Percentiles rank a stretch among this genome's conserved stretches.
Conservation (phyloP, 2,797 vertebrate species). For the Lophotriccus pileatus region DNA sequence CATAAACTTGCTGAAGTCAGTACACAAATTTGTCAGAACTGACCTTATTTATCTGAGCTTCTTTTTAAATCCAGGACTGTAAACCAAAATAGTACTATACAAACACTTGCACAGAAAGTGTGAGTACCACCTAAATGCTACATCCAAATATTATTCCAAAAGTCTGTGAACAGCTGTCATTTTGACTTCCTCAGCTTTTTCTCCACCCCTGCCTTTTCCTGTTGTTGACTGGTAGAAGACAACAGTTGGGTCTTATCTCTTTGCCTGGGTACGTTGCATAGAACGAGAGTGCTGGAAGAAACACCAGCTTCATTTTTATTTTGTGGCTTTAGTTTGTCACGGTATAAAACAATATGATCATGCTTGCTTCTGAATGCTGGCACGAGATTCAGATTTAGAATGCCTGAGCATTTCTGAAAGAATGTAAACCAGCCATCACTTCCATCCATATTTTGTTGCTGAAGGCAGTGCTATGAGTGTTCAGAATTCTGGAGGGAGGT, state of each 20-base stretch:
- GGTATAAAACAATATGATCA: neutral
- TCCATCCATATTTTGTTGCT: neutral
- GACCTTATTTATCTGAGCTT: neutral
- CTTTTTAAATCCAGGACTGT: neutral
- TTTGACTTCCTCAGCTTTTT: neutral
- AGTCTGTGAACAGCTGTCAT: neutral
- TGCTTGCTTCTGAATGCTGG: neutral
- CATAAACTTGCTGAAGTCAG: neutral
- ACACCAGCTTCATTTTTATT: neutral
- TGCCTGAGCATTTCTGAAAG: neutral
- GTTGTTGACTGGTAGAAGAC: neutral
- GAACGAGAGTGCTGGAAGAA: neutral
- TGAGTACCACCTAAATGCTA: neutral
- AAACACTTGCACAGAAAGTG: neutral
- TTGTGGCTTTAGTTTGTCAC: neutral
- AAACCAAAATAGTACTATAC: neutral
- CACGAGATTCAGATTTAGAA: neutral
- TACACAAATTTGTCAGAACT: neutral
- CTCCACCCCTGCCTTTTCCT: neutral
- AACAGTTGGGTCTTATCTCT: neutral
- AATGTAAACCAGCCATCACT: neutral
- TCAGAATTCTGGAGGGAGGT: neutral
- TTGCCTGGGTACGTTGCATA: rapidly evolving
- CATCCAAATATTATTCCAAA: neutral
- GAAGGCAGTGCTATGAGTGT: neutral